A percentile compares a stretch with the other conserved stretches of the same genome.
Evolutionary conservation across 1,140 invertebrate species (phyloP).

Genomic region (Streblospio benedicti): DNA sequence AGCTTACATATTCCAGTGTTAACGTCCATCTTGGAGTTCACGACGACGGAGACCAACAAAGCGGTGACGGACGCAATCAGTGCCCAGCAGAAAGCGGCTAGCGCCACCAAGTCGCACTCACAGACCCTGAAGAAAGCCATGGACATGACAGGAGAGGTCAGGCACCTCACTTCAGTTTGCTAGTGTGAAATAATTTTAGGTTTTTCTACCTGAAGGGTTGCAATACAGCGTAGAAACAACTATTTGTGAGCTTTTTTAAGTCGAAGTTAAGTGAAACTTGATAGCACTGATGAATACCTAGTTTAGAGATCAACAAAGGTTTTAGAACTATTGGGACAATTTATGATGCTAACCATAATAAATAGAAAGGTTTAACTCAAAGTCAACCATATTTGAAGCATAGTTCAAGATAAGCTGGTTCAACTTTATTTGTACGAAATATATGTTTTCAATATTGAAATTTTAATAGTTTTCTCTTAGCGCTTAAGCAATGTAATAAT

Average conservation of each 20-base stretch:
- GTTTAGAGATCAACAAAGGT: too few relatives aligned
- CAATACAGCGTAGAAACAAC: background rate
- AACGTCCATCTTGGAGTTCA: conserved; percentile 30
- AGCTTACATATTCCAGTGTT: conserved; percentile 25
- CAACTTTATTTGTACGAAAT: background rate
- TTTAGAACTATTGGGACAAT: too few relatives aligned
- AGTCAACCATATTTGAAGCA: too few relatives aligned
- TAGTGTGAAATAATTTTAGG: background rate
- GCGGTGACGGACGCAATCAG: conserved; percentile 21
- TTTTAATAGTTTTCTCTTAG: conserved; percentile 1
- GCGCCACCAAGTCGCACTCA: conserved; percentile 32
- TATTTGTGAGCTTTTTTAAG: background rate
- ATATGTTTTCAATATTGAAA: background rate
- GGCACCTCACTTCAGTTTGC: background rate
- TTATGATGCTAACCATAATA: too few relatives aligned
- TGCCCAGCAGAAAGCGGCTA: conserved; percentile 25
- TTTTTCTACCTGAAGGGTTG: background rate
- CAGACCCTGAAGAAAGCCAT: conserved; percentile 39
- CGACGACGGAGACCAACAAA: conserved; percentile 23
- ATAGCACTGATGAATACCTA: too few relatives aligned
- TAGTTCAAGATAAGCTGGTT: background rate
- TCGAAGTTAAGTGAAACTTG: background rate
- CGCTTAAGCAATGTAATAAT: too few relatives aligned
- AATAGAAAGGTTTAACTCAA: too few relatives aligned
- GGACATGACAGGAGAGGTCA: conserved; percentile 32